A percentile compares a stretch with the other conserved stretches of the same genome.
Conservation (phyloP, 1,140 invertebrate genomes). For the Pogonognathellus flavescens region DNA sequence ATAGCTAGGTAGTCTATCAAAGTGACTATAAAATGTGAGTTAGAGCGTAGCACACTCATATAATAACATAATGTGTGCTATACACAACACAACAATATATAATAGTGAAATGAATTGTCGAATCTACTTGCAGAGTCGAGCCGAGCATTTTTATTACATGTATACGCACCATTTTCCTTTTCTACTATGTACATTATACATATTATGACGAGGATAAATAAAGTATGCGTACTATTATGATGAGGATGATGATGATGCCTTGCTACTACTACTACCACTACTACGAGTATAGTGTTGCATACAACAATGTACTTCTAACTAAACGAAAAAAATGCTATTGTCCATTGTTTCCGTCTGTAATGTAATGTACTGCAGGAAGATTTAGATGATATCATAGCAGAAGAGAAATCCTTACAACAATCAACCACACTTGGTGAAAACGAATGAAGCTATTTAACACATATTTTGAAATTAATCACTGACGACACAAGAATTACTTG, state of each 20-base stretch:
- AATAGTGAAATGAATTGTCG: too few relatives aligned
- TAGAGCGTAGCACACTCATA: not conserved
- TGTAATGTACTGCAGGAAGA: conserved; percentile 3
- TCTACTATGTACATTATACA: too few relatives aligned
- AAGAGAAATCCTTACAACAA: conserved; percentile 34
- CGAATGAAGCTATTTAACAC: conserved; percentile 32
- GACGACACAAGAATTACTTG: conserved; percentile 37
- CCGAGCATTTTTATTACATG: too few relatives aligned
- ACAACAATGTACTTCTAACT: not conserved
- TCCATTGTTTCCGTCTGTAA: conserved; percentile 32
- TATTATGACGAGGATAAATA: too few relatives aligned
- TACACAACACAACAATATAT: not conserved
- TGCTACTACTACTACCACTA: too few relatives aligned
- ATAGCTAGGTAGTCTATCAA: not conserved
- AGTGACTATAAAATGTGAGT: conserved; percentile 7
- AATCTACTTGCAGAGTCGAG: too few relatives aligned
- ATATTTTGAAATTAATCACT: conserved; percentile 43
- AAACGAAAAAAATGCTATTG: conserved; percentile 37
- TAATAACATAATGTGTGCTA: not conserved
- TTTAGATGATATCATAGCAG: conserved; percentile 17
- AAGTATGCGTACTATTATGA: too few relatives aligned
- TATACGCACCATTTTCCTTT: too few relatives aligned
- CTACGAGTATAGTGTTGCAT: too few relatives aligned
- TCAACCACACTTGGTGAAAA: conserved; percentile 32
- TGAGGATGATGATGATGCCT: too few relatives aligned